These are phyloP conservation scores for Leguminivora glycinivorella DNA, from an alignment of 1,140 invertebrate species.

Conservation along the genomic window DNA sequence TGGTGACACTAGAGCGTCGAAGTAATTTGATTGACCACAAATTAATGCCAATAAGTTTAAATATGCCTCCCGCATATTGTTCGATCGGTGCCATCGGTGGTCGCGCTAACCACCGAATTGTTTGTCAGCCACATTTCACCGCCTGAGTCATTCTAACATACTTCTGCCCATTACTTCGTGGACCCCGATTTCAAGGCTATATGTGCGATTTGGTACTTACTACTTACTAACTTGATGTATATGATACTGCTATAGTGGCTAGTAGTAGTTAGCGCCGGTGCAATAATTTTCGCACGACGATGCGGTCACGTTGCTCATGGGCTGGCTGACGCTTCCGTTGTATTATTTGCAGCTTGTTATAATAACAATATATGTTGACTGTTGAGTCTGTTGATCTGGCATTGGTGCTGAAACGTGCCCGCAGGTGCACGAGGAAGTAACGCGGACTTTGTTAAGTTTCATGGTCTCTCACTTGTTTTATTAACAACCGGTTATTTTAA, in stretches of 20 bases:
- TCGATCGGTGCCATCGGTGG: not conserved
- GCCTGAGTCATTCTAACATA: not conserved
- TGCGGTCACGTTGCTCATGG: slow-evolving; percentile 11
- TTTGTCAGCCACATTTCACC: not conserved
- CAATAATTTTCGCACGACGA: slow-evolving; percentile 16
- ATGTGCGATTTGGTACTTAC: not conserved
- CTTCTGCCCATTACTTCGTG: not conserved
- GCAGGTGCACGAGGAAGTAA: slow-evolving; percentile 18
- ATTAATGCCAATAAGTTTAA: not conserved
- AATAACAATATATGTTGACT: slow-evolving; percentile 25
- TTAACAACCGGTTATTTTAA: not conserved
- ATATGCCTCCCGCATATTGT: not conserved
- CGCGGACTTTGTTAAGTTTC: slow-evolving; percentile 25
- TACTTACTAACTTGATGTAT: not conserved
- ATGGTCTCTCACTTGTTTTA: slow-evolving; percentile 19
- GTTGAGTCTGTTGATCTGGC: slow-evolving; percentile 20
- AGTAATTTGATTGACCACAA: not conserved
- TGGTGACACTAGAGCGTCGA: not conserved
- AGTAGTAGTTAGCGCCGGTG: not conserved
- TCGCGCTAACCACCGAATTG: not conserved
- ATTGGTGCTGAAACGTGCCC: slow-evolving; percentile 12
- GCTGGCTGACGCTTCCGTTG: slow-evolving; percentile 1
- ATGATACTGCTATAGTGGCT: not conserved
- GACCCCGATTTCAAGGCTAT: not conserved
- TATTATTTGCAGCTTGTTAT: not conserved